phyloP scores from a whole-genome alignment of 2,888 invertebrate genomes.

The Platypus cylindrus region DNA sequence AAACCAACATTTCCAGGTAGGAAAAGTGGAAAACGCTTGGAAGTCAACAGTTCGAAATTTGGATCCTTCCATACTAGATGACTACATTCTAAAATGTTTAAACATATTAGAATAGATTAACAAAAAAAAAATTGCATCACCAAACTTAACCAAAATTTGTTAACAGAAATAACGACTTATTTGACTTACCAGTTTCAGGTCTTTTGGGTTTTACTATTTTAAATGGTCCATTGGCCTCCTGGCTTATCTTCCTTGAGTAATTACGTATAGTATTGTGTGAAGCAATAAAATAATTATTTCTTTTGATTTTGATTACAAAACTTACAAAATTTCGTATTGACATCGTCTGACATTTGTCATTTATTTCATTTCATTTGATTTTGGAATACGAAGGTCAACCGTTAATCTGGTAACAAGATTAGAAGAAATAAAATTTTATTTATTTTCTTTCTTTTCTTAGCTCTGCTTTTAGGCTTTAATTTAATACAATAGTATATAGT shows the following conservation, averaged over 20 bases:
- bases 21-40: conserved; percentile 52
- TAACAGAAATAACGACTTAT: neutral
- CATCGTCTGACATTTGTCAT: conserved; percentile 11
- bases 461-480: no score
- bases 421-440: no score
- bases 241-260: conserved; percentile 14
- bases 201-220: conserved; percentile 12
- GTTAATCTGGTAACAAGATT: no score
- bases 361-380: no score
- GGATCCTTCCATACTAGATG: conserved; percentile 36
- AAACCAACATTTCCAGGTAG: conserved; percentile 57
- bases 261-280: conserved; percentile 6
- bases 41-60: conserved; percentile 53
- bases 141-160: conserved; percentile 2
- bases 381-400: no score
- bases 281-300: conserved; percentile 8
- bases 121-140: conserved; percentile 9
- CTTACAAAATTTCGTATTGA: conserved; percentile 13
- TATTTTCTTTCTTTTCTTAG: no score
- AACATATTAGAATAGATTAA: conserved; percentile 1
- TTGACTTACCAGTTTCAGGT: conserved; percentile 11
- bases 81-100: conserved; percentile 21
- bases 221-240: conserved; percentile 11
- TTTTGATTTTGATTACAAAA: conserved; percentile 13
- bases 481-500: no score